A percentile compares a stretch with the other conserved stretches of the same genome.
phyloP scores from a whole-genome alignment of 2,888 invertebrate species.

The Dryocosmus kuriphilus region DNA sequence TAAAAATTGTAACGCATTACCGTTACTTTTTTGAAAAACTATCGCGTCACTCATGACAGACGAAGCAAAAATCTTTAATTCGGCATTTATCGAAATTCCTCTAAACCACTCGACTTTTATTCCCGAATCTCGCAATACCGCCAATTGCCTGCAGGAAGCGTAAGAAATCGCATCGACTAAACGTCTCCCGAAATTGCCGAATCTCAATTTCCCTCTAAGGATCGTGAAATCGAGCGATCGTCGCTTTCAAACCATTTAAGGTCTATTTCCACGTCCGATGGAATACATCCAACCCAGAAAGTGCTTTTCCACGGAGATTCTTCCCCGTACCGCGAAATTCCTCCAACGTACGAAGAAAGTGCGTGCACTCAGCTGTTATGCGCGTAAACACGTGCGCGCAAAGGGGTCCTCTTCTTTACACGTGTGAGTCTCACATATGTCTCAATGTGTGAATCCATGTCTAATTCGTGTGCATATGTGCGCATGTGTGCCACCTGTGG shows the following conservation, averaged over 20 bases:
- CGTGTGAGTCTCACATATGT: constrained; percentile 40
- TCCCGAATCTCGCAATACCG: constrained; percentile 24
- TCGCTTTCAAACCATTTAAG: constrained; percentile 35
- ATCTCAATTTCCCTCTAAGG: constrained; percentile 40
- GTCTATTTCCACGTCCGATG: constrained; percentile 26
- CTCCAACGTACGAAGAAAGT: constrained; percentile 45
- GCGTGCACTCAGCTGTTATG: constrained; percentile 74
- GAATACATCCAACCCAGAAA: not conserved
- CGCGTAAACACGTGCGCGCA: constrained; percentile 76
- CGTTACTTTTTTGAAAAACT: not conserved
- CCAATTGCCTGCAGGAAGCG: constrained; percentile 35
- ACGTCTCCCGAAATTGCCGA: constrained; percentile 38
- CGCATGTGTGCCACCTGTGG: constrained; percentile 60
- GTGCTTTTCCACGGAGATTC: not conserved
- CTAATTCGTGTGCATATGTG: constrained; percentile 59
- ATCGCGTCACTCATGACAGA: not conserved
- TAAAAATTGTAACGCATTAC: too few species aligned
- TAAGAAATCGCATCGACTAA: constrained; percentile 40
- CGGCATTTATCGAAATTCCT: constrained; percentile 39
- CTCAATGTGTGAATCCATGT: too few species aligned
- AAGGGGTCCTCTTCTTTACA: constrained; percentile 57
- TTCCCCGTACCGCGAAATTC: constrained; percentile 37
- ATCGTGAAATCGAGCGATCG: constrained; percentile 40
- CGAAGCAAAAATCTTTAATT: constrained; percentile 11
- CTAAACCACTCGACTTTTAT: constrained; percentile 33